Base-by-base conservation (phyloP, 2,113 vertebrate species). In the Gnathochromis pfefferi region DNA sequence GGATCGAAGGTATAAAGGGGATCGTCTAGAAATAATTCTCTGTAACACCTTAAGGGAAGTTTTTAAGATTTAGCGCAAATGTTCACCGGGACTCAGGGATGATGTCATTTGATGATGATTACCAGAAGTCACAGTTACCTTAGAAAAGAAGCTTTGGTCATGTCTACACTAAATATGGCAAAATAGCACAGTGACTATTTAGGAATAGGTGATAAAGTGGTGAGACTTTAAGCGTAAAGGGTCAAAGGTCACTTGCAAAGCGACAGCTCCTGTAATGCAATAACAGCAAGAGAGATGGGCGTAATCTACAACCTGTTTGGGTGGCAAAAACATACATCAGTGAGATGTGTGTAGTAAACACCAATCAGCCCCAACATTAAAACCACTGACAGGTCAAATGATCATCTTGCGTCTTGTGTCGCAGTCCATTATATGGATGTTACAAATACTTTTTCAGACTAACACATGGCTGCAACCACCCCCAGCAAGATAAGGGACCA, bases 1-100 rank as follows among this genome's bases (percentile, higher is more conserved):
- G 65, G 21, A 16, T 70, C 13, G 21, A 23, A 16, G 2, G 21
- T 73, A 45, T 73, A 26, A 73, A 73, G 38, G 38, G 38, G 2
- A 9, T 7, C 1, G 0, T 73, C 13, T 45, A 45, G 40, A 28
- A 73, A 47, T 1, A 2, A 9, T 28, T 0, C 14, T 0, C 40
- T 28, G 14, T 11, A 73, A 17, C 1, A 2, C 9, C 9, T 17
- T 73, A 73, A 0, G 4, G 14, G 13, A 75, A 0, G 9, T 17
- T 75, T 26, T 11, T 28, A 75, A 75, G 9, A 28, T 47, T 75
- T 75, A 19, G 23, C 40, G 0, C 68, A 78, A 78, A 78, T 78
- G 42, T 11, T 78, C 42, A 49, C 23, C 4, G 9, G 0, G 16
- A 75, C 42, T 19, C 1, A 75, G 23, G 8, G 40, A 47, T 26